Base-by-base conservation (phyloP, 64 coral and sea anemone species). In the Trachythela sp. region DNA sequence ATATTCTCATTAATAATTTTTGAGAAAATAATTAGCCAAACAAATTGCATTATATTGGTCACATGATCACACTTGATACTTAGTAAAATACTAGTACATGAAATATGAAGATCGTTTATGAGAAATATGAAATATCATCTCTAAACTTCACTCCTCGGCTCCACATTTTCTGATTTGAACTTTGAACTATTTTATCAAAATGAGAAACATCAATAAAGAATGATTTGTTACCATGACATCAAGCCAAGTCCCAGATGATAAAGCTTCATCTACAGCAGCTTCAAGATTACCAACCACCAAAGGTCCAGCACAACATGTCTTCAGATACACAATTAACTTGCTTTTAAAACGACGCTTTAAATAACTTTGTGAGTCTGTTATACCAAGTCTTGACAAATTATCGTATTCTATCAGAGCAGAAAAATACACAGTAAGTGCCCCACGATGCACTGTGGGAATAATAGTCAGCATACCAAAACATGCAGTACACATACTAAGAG, bases 251-350 rank as follows among this genome's bases (percentile, higher is more conserved):
- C 90, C 90, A 36, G 90, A 86, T 5, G 90, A 91, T 39, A 91
- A 39, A n/a, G 90, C 95, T 88, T 97, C 95, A 89, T 94, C 92
- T 32, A 99, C 86, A 14, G 93, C 84, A 42, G 93, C 93, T 9
- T 94, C 92, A 0, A 93, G 56, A n/a, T 98, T 60, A 67, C 92
- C 93, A 50, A 89, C 85, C 24, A 99, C 92, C 22, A 85, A 49
- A 40, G 94, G 84, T 54, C 96, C 96, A 75, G 94, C 93, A 88
- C 96, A 99, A 52, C 96, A 99, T 0, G 91, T 99, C 7, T 93
- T 93, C 18, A 99, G 88, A 90, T 91, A 99, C n/a, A 48, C 86
- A 24, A 89, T 70, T 64, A 56, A 67, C 13, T 91, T 60, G 32
- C 48, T 84, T 39, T 91, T 90, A 71, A 88, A 99, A 40, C 96